Evolutionary conservation across 2,797 vertebrate genomes (phyloP), one percentile per base, ranked within the genome.

Genomic region (Emys orbicularis): DNA sequence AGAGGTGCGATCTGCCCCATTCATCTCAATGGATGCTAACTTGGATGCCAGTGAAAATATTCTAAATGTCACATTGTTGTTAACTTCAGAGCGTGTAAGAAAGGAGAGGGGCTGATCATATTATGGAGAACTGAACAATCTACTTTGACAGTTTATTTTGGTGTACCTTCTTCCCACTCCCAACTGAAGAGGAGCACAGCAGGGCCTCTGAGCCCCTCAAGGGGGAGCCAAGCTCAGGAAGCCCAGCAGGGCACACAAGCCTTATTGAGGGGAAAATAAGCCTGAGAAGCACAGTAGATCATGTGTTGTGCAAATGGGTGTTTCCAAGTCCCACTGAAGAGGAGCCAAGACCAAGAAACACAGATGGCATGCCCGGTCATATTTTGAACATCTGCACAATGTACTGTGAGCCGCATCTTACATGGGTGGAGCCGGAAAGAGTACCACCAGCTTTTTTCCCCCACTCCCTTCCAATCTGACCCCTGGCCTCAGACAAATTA

Each of bases 331-430:
- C 25, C 23, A 27, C 25, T 61, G 59, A 34, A 34, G 59, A 29
- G 27, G 29, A 61, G 59, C 29, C 59, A 61, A 61, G 59, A 61
- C 31, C 59, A 61, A 61, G 7, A 7, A 61, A 13, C 31, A 61
- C 31, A 61, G 31, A 61, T 31, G 12, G 29, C 31, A 61, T 61
- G 59, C 31, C 18, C 10, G 18, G 0, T 65, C 44, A 79, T 13
- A 8, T 7, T 13, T n/a, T 65, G 47, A 56, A 49, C 0, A 6
- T 18, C 80, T 81, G 7, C 7, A 23, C 4, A 25, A 8, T 84
- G 56, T 81, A 61, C 76, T n/a, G n/a, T 15, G 29, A 5, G 37
- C 44, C 84, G 8, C 0, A 0, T 50, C 34, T 77, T 47, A 80
- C 1, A 0, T 4, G 54, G 5, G 12, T 29, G 37, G 1, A 81